phyloP scores from a whole-genome alignment of 2,113 vertebrate genomes.

The Clupea harengus region DNA sequence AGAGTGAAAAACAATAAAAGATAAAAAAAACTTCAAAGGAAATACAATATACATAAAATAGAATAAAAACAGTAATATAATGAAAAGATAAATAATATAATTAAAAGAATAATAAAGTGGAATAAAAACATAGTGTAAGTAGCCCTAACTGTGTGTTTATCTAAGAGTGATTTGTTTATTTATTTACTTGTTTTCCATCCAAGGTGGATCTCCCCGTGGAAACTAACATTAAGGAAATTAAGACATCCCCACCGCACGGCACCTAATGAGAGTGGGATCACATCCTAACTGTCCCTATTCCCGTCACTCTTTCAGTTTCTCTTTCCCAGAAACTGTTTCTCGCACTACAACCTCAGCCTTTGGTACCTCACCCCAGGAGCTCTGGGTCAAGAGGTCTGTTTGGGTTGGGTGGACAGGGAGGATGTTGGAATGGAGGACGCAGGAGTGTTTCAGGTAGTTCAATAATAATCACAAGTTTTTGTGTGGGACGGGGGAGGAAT shows the following conservation, averaged over 20 bases:
- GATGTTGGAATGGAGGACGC: not conserved
- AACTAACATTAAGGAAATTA: not conserved
- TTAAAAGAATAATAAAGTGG: too few relatives aligned
- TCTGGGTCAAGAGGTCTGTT: not conserved
- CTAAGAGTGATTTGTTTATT: not conserved
- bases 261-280: not conserved
- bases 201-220: not conserved
- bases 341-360: not conserved
- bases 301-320: too few relatives aligned
- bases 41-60: too few relatives aligned
- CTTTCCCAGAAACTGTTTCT: not conserved
- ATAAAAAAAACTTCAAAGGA: too few relatives aligned
- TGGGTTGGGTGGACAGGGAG: not conserved
- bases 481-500: not conserved
- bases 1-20: too few relatives aligned
- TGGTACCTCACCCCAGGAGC: not conserved
- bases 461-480: not conserved
- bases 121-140: too few relatives aligned
- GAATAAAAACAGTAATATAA: too few relatives aligned
- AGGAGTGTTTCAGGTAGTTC: not conserved
- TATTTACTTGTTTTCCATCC: not conserved
- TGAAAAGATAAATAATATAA: too few relatives aligned
- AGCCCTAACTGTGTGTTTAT: too few relatives aligned
- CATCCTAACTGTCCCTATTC: not conserved
- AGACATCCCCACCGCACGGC: not conserved